Base-by-base conservation (phyloP, 2,113 vertebrate species). In the Daphoenositta chrysoptera region DNA sequence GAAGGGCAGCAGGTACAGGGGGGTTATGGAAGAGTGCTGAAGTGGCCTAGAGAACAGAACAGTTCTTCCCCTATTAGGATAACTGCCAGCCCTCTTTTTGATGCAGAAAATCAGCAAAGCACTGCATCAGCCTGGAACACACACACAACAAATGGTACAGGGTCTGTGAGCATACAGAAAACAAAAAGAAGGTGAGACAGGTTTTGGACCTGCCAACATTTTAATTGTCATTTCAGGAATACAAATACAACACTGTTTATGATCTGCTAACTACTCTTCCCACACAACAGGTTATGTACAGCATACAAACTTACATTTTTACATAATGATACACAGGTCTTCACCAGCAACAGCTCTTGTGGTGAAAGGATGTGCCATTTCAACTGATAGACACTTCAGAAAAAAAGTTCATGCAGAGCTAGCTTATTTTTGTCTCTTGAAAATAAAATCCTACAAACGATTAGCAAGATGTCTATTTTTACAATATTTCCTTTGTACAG, bases 341-440 rank as follows among this genome's bases (percentile, higher is more conserved):
- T 79, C 23, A 35, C 35, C 16, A 30, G 40, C 35, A 54, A 35
- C 44, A 71, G 16, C 35, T 61, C n/a, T 42, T 87, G 10, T 33
- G 56, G 51, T 91, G 26, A 42, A 93, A 92, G 57, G 66, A 71
- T 14, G 20, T 54, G 35, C 65, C 24, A 66, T 9, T 3, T 47
- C 35, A 81, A 65, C 18, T 27, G 66, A 71, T n/a, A 23, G 61
- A 91, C 72, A 47, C 19, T 58, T 45, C 33, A n/a, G 42, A 8
- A 15, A 63, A 73, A 50, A 40, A 16, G 44, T 89, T 89, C 28
- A 53, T 18, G 63, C 57, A 82, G 61, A 97, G 69, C 80, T 98
- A 98, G 96, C 97, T 98, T 98, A 97, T 97, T 94, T 51, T 87
- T 83, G 66, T 94, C 45, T 81, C 83, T 81, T 63, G 16, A 78